Percentiles rank a stretch among this genome's conserved stretches.
Conservation (phyloP, 2,888 invertebrate species). For the Liopterus haemorrhoidalis region DNA sequence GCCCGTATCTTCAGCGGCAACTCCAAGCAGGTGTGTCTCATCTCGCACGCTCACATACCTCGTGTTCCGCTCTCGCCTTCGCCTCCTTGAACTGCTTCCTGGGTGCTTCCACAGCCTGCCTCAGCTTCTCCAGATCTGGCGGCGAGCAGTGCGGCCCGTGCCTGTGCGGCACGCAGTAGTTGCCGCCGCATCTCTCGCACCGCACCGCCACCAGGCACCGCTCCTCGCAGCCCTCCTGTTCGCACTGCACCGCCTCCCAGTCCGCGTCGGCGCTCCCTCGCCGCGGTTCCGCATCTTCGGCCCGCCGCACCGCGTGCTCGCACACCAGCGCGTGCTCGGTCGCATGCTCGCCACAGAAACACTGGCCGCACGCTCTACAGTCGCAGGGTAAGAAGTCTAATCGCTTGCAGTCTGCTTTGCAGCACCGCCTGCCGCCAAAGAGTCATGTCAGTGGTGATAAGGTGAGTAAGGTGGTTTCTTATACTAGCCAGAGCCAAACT, state of each 20-base stretch:
- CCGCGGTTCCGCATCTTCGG: neutral
- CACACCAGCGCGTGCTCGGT: conserved; percentile 53
- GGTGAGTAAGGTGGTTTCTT: too few species aligned
- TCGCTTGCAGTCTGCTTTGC: conserved; percentile 55
- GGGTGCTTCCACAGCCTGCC: conserved; percentile 43
- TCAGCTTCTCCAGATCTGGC: too few species aligned
- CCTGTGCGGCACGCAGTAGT: conserved; percentile 67
- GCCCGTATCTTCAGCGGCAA: too few species aligned
- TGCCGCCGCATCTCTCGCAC: conserved; percentile 60
- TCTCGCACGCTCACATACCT: too few species aligned
- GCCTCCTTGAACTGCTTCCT: conserved; percentile 57
- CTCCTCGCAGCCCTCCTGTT: conserved; percentile 52
- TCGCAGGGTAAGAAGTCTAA: conserved; percentile 66
- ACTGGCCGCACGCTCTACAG: conserved; percentile 59
- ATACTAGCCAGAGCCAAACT: too few species aligned
- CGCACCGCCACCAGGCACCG: conserved; percentile 58
- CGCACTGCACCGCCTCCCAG: conserved; percentile 50
- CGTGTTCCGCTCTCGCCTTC: conserved; percentile 57
- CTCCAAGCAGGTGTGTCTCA: too few species aligned
- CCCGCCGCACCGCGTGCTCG: conserved; percentile 32
- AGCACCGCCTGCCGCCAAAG: conserved; percentile 63
- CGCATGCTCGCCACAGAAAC: conserved; percentile 67
- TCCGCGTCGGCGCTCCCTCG: neutral
- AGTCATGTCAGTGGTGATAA: too few species aligned
- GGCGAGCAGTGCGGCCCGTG: conserved; percentile 41